These are phyloP conservation scores for Melikaiella ostensackeni DNA, from an alignment of 2,888 invertebrate species.

Conservation along the genomic window DNA sequence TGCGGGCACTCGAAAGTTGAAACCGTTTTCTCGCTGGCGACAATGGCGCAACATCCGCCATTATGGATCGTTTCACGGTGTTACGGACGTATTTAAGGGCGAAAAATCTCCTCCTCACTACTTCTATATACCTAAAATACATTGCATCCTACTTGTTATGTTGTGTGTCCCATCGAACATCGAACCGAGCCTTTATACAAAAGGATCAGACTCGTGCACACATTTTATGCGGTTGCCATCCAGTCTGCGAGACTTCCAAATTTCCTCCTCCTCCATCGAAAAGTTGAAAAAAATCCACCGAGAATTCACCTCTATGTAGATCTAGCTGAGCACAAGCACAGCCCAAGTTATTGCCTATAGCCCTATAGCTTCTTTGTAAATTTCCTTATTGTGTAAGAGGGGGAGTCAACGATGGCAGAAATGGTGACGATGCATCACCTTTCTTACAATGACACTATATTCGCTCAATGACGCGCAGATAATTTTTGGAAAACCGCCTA, in stretches of 20 bases:
- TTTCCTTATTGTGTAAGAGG: constrained; percentile 33
- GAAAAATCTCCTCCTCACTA: constrained; percentile 39
- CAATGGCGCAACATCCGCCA: constrained; percentile 57
- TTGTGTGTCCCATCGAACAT: background rate
- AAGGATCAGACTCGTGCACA: constrained; percentile 36
- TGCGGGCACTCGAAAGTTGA: constrained; percentile 71
- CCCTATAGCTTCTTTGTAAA: background rate
- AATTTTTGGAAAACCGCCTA: constrained; percentile 49
- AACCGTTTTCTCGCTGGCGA: constrained; percentile 68
- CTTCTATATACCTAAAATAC: background rate
- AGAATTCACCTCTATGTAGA: constrained; percentile 15
- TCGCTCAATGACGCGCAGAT: constrained; percentile 54
- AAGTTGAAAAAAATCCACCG: constrained; percentile 23
- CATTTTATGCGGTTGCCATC: constrained; percentile 36
- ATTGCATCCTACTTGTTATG: background rate
- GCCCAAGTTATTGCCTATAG: background rate
- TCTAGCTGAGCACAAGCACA: constrained; percentile 14
- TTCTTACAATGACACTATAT: constrained; percentile 41
- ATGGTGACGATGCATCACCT: constrained; percentile 38
- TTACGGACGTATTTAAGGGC: constrained; percentile 44
- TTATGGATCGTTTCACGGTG: constrained; percentile 52
- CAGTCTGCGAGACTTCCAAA: constrained; percentile 2
- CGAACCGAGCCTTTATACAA: background rate
- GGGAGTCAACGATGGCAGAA: constrained; percentile 33
- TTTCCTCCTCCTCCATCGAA: constrained; percentile 27